Evolutionary conservation across 2,113 vertebrate genomes (phyloP).

Genomic region (Gadus macrocephalus): DNA sequence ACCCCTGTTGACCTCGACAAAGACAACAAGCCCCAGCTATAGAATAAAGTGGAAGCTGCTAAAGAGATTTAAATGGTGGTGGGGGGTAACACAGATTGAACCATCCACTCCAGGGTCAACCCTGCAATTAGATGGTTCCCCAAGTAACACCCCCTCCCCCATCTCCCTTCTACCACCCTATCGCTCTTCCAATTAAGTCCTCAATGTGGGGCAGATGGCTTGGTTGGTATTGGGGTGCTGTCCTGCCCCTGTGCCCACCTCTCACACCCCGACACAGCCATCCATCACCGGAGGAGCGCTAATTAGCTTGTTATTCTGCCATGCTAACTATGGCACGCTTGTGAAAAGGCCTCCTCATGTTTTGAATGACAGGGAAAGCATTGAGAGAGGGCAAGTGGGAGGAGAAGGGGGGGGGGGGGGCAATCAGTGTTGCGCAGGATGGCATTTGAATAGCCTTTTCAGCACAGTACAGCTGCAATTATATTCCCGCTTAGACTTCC

Average conservation of each 20-base stretch:
- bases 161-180: constrained; percentile 11
- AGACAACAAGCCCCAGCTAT: constrained; percentile 28
- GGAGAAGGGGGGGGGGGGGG: constrained; percentile 45
- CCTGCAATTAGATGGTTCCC: constrained; percentile 51
- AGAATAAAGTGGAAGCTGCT: constrained; percentile 14
- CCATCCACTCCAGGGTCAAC: constrained; percentile 39
- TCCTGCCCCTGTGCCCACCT: constrained; percentile 53
- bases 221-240: constrained; percentile 45
- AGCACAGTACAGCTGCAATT: constrained; percentile 68
- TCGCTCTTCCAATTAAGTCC: constrained; percentile 61
- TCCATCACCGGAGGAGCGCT: constrained; percentile 66
- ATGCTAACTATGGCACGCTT: constrained; percentile 70
- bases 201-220: constrained; percentile 59
- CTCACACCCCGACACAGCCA: constrained; percentile 41
- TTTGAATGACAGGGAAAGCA: constrained; percentile 67
- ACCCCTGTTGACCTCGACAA: constrained; percentile 47
- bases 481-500: constrained; percentile 63
- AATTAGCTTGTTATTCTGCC: constrained; percentile 78
- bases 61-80: not conserved
- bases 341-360: constrained; percentile 70
- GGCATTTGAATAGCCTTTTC: constrained; percentile 77
- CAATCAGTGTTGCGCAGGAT: constrained; percentile 67
- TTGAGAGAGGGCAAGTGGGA: constrained; percentile 58
- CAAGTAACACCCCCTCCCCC: constrained; percentile 32
- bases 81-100: constrained; percentile 41